Evolutionary conservation across 2,113 vertebrate genomes (phyloP), one percentile per base, ranked within the genome.

Genomic region (Podocnemis expansa): DNA sequence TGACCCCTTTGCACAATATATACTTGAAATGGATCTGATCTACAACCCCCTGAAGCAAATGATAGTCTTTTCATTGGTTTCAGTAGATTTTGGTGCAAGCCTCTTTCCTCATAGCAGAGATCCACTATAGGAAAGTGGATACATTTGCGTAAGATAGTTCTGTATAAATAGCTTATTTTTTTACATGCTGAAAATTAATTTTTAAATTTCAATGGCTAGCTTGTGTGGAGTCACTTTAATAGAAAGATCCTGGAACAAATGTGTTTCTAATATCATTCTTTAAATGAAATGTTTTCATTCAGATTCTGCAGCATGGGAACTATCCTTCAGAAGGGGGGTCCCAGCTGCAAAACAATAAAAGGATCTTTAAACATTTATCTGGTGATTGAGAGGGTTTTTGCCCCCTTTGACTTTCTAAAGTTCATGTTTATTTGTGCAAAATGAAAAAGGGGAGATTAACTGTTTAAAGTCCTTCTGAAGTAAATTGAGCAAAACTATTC

Each of bases 261-360:
- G 95, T 97, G 92, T 95, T 94, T 97, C 81, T 97, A 97, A 97
- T 97, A 96, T 55, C 91, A 87, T 96, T 96, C 79, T 95, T 95
- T 95, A 97, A 97, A 95, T 91, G 70, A 97, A 97, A 94, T 96
- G 87, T 81, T 97, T 95, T 95, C 82, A 89, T 91, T 96, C 63
- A 91, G 80, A 73, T 70, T 87, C 75, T 97, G 60, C 45, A 96
- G 63, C 82, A 58, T 41, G 96, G 81, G 88, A 97, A 93, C 95
- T 92, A 96, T 94, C 93, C 91, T 96, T 97, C 91, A 97, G 96
- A 54, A 95, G n/a, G 97, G 98, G 93, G 95, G 84, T 95, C 97
- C 84, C 91, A 95, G 94, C 89, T 97, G 91, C 91, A 97, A 96
- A 97, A 96, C 91, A 97, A 91, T 96, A 95, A 97, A 95, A 96